These are phyloP conservation scores for Labrus mixtus DNA, from an alignment of 2,113 vertebrate species.

Conservation along the genomic window DNA sequence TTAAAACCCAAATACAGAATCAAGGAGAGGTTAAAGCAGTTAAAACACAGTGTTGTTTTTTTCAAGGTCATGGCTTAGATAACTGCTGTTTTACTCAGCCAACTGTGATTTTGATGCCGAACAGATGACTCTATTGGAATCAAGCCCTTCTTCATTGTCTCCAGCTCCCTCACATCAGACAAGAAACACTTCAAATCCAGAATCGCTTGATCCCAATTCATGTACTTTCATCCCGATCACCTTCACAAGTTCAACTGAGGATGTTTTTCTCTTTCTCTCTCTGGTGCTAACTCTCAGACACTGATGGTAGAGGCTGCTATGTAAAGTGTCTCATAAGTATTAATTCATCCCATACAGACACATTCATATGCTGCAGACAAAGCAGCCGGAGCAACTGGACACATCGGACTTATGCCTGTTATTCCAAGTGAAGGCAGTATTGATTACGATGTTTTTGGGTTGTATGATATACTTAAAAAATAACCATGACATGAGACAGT, in stretches of 20 bases:
- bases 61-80: constrained; percentile 43
- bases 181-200: constrained; percentile 17
- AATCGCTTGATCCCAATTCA: background rate
- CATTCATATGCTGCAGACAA: too few species aligned
- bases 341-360: too few species aligned
- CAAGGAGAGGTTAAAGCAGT: constrained; percentile 17
- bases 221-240: background rate
- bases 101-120: constrained; percentile 38
- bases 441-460: too few species aligned
- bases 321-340: too few species aligned
- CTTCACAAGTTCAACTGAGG: background rate
- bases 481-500: too few species aligned
- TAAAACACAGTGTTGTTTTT: constrained; percentile 39
- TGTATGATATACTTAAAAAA: too few species aligned
- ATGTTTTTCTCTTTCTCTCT: background rate
- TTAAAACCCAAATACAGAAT: constrained; percentile 34
- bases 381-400: too few species aligned
- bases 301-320: too few species aligned
- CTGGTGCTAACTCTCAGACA: background rate
- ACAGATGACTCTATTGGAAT: constrained; percentile 61
- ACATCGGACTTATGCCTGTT: too few species aligned
- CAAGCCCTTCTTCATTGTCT: constrained; percentile 22
- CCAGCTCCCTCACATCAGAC: constrained; percentile 6
- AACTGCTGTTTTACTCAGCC: constrained; percentile 56
- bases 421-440: too few species aligned